Conservation (phyloP, 2,113 vertebrate genomes). For the Toxostoma redivivum region DNA sequence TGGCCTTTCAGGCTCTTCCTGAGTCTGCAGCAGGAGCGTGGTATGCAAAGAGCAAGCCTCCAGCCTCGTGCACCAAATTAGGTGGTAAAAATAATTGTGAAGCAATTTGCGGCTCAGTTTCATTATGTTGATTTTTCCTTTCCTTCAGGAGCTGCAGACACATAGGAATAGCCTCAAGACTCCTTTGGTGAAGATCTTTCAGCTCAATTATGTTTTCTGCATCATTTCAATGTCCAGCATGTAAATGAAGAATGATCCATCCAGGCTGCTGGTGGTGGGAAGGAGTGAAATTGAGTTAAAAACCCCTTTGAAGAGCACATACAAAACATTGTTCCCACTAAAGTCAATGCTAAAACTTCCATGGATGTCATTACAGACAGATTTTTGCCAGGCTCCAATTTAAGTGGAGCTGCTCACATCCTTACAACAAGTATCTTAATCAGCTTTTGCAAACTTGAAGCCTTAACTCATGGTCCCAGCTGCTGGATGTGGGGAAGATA, state of each 20-base stretch:
- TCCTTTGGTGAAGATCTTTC: background rate
- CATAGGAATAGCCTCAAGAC: background rate
- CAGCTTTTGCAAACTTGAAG: slow-evolving; percentile 3
- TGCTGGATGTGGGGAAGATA: slow-evolving; percentile 24
- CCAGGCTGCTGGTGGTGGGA: background rate
- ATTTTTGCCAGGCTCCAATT: background rate
- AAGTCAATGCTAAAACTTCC: background rate
- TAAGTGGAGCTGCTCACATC: background rate
- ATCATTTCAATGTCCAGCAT: background rate
- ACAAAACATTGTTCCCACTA: background rate
- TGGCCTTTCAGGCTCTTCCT: background rate
- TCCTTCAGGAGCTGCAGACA: background rate
- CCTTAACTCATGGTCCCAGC: slow-evolving; percentile 2
- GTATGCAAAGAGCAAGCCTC: slow-evolving; percentile 24
- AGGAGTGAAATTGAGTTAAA: background rate
- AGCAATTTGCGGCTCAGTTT: slow-evolving; percentile 25
- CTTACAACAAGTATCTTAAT: background rate
- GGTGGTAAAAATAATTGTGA: slow-evolving; percentile 50
- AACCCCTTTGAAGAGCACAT: background rate
- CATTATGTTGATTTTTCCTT: background rate
- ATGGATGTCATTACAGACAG: background rate
- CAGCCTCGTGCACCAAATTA: slow-evolving; percentile 20
- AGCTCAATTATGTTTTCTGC: background rate
- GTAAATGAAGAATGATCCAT: background rate
- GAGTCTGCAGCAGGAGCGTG: background rate